Evolutionary conservation across 2,888 invertebrate genomes (phyloP).

Genomic region (Gastrophysa polygoni): DNA sequence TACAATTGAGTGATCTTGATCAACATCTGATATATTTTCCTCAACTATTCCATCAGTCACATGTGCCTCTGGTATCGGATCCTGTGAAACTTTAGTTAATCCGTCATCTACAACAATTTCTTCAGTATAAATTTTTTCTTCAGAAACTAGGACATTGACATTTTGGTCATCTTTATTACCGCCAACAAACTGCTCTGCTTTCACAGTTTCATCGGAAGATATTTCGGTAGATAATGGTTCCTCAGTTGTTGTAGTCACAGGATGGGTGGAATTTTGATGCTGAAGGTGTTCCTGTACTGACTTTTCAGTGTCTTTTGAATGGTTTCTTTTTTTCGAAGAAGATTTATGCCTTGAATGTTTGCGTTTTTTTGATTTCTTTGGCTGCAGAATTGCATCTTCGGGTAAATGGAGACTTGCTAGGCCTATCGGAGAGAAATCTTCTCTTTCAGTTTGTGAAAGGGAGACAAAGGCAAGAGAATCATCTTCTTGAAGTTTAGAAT

Average conservation of each 20-base stretch:
- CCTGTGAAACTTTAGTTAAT: background rate
- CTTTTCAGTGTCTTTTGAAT: background rate
- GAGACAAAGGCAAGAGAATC: background rate
- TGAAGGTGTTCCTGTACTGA: background rate
- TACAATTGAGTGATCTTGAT: background rate
- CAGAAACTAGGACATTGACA: background rate
- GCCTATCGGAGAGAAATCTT: conserved; percentile 21
- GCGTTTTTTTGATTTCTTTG: conserved; percentile 28
- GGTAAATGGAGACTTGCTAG: conserved; percentile 21
- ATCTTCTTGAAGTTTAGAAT: conserved; percentile 2
- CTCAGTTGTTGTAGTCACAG: background rate
- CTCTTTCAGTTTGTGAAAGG: conserved; percentile 7
- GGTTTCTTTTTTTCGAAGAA: conserved; percentile 6
- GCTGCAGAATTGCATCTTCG: conserved; percentile 25
- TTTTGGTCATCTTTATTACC: background rate
- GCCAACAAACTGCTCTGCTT: background rate
- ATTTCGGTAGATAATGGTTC: background rate
- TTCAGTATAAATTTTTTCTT: background rate
- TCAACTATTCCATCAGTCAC: background rate
- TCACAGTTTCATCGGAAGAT: background rate
- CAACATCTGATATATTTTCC: background rate
- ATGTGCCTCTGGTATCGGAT: background rate
- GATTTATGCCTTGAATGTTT: conserved; percentile 24
- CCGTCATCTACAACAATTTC: background rate
- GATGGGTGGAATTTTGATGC: background rate